Evolutionary conservation across 2,797 vertebrate species (phyloP).

Genomic region (Mionectes olivaceus): DNA sequence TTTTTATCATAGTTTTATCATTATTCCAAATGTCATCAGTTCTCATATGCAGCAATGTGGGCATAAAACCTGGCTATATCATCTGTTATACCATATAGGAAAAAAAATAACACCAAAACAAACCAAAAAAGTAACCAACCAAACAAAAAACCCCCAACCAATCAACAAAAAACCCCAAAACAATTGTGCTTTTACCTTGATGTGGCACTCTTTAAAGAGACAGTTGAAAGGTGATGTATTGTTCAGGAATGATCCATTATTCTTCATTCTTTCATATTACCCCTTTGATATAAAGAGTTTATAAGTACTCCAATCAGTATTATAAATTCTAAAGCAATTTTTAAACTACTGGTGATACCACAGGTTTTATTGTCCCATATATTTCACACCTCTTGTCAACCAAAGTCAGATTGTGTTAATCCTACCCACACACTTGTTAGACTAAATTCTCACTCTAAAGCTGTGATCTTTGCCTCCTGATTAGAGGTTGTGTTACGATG

Average conservation of each 20-base stretch:
- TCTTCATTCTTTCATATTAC: neutral
- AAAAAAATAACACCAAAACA: neutral
- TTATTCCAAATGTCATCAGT: neutral
- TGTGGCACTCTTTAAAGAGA: neutral
- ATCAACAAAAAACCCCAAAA: neutral
- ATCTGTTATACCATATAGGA: neutral
- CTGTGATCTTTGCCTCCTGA: constrained; percentile 38
- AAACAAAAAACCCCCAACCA: neutral
- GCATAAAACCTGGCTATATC: neutral
- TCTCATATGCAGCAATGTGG: neutral
- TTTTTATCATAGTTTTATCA: neutral
- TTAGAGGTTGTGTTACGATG: constrained; percentile 39
- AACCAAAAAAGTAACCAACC: neutral
- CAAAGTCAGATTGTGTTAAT: constrained; percentile 10
- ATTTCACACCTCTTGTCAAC: neutral
- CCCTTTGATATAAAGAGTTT: neutral
- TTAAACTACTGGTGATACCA: neutral
- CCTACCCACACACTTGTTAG: constrained; percentile 9
- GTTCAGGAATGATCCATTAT: neutral
- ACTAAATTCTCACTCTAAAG: constrained; percentile 51
- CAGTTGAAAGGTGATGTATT: neutral
- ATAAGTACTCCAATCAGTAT: neutral
- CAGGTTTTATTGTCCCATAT: neutral
- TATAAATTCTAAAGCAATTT: neutral
- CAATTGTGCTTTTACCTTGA: neutral